Evolutionary conservation across 2,797 vertebrate genomes (phyloP).

Genomic region (Gambelia wislizenii): DNA sequence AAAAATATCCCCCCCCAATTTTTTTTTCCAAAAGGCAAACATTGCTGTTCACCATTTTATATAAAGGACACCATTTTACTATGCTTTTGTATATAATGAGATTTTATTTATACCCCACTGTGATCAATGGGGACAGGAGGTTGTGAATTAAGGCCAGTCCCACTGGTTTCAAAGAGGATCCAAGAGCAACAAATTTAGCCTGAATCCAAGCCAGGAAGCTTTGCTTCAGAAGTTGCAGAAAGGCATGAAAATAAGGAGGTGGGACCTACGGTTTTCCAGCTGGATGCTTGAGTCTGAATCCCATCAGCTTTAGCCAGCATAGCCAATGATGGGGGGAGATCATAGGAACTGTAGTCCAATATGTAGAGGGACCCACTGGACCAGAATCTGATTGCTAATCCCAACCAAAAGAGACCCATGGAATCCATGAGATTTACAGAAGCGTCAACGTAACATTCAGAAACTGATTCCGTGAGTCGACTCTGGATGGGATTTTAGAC

Average conservation of each 20-base stretch:
- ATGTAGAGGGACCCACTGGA: not conserved
- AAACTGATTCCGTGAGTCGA: no score
- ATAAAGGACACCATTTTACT: no score
- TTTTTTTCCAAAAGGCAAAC: no score
- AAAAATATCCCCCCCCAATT: no score
- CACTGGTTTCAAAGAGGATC: not conserved
- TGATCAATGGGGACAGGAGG: not conserved
- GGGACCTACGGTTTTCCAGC: not conserved
- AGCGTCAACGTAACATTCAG: no score
- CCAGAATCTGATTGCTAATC: no score
- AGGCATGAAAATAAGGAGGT: not conserved
- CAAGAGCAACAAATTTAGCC: not conserved
- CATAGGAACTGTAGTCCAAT: not conserved
- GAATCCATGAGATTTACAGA: no score
- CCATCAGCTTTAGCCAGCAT: not conserved
- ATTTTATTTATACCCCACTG: no score
- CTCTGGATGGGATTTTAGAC: no score
- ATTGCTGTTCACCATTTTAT: no score
- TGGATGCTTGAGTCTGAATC: not conserved
- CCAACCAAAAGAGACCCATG: no score
- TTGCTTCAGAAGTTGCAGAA: constrained; percentile 16
- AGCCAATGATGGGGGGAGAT: not conserved
- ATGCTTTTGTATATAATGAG: no score
- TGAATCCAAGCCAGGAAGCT: constrained; percentile 9
- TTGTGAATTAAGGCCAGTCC: not conserved